These are phyloP conservation scores for Anser brachyrhynchus DNA, from an alignment of 2,113 vertebrate genomes.

Conservation along the genomic window DNA sequence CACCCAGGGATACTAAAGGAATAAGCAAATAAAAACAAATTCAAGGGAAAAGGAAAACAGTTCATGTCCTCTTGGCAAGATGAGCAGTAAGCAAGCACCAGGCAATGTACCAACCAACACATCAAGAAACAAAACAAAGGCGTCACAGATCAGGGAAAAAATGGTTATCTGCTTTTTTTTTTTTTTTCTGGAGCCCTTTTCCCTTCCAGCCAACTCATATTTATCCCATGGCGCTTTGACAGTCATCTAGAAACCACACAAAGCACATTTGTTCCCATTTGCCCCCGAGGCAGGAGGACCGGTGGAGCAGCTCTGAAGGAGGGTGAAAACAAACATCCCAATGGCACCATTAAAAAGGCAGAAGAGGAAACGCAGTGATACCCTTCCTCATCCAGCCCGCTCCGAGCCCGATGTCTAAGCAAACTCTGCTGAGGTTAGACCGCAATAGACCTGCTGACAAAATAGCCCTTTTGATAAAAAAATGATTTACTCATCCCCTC, in stretches of 20 bases:
- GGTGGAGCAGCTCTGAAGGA: slow-evolving; percentile 31
- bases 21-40: neutral
- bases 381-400: neutral
- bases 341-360: neutral
- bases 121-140: slow-evolving; percentile 8
- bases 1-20: neutral
- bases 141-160: slow-evolving; percentile 31
- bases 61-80: slow-evolving; percentile 15
- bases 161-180: slow-evolving; percentile 34
- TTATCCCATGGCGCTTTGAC: slow-evolving; percentile 62
- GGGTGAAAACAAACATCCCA: neutral
- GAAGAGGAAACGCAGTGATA: neutral
- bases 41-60: neutral
- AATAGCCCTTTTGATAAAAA: neutral
- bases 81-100: neutral
- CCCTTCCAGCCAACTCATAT: slow-evolving; percentile 67
- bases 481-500: neutral
- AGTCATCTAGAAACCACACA: slow-evolving; percentile 71
- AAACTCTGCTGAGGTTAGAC: neutral
- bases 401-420: slow-evolving; percentile 50
- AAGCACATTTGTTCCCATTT: slow-evolving; percentile 72
- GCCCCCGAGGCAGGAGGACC: slow-evolving; percentile 15
- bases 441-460: neutral
- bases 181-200: slow-evolving; percentile 1
- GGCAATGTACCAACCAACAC: slow-evolving; percentile 19